Base-by-base conservation (phyloP, 1,140 invertebrate genomes). In the Solenopsis fugax region DNA sequence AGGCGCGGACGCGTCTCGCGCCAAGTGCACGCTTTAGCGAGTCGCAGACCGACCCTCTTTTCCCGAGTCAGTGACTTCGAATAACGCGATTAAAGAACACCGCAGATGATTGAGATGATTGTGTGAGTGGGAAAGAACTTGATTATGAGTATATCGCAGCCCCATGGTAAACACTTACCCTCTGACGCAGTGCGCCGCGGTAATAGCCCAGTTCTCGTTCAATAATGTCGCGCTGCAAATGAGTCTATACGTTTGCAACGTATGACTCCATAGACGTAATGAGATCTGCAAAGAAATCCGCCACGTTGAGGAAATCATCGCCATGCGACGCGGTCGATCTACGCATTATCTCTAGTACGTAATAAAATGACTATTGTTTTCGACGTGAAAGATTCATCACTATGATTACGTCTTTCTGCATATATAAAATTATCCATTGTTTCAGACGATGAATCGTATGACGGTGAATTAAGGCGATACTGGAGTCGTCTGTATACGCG, bases 121-220 rank as follows among this genome's bases (percentile, higher is more conserved):
- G 64, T 69, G 58, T 54, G 45, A n/a, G 37, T 56, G 45, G 18
- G 6, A 52, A 48, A 64, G 13, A n/a, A 80, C 13, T 60, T 41
- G n/a, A 86, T 64, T 81, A 58, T n/a, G 34, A 18, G 10, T 58
- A 29, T 29, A 13, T 58, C 10, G 62, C 12, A 16, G 48, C 13
- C 52, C 13, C 52, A 52, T 3, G 37, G 34, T 76, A 69, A 50
- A 37, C 50, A 86, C 96, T 97, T 96, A 99, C 98, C 98, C 98
- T 96, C 98, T 98, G 86, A 99, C 98, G 93, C 99, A 99, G 94
- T 99, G 99, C 73, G 99, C 99, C 2, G 99, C 99, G 29, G 98
- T 99, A 77, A 99, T 98, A 0, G 99, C 98, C 98, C 99, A 99
- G 95, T 99, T 98, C 95, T 99, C 98, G 93, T 98, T 99, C 37